phyloP scores from a whole-genome alignment of 2,888 invertebrate genomes.

The Ellobium chinense region DNA sequence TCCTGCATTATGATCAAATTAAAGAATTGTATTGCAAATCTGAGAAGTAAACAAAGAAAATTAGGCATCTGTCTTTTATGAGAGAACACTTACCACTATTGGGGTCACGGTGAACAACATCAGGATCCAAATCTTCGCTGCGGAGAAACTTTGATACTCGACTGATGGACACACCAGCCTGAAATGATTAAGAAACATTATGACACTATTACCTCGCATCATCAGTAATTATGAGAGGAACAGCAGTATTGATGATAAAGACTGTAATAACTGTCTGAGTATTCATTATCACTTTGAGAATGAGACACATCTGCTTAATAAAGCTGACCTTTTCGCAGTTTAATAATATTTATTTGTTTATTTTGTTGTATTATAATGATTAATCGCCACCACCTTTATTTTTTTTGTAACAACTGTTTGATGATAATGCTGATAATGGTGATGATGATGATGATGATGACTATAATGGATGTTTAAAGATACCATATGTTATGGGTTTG shows the following conservation, averaged over 20 bases:
- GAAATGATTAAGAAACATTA: conserved; percentile 22
- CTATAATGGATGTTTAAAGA: no score
- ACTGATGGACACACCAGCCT: conserved; percentile 71
- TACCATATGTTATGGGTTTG: no score
- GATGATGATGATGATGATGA: no score
- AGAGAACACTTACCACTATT: conserved; percentile 18
- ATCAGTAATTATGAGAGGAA: not conserved
- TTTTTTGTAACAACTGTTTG: no score
- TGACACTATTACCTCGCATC: not conserved
- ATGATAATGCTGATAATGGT: no score
- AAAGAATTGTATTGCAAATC: no score
- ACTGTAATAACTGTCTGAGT: not conserved
- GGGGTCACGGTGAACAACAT: conserved; percentile 58
- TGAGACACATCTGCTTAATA: not conserved
- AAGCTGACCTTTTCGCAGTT: not conserved
- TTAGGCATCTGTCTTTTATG: no score
- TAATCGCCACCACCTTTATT: no score
- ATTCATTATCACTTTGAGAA: not conserved
- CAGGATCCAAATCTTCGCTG: conserved; percentile 69
- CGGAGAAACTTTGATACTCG: conserved; percentile 69
- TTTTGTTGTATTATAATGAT: no score
- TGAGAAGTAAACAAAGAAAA: no score
- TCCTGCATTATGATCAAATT: no score
- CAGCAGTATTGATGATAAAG: not conserved
- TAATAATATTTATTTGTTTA: no score